phyloP scores from a whole-genome alignment of 2,888 invertebrate genomes.

The Galerucella calmariensis region DNA sequence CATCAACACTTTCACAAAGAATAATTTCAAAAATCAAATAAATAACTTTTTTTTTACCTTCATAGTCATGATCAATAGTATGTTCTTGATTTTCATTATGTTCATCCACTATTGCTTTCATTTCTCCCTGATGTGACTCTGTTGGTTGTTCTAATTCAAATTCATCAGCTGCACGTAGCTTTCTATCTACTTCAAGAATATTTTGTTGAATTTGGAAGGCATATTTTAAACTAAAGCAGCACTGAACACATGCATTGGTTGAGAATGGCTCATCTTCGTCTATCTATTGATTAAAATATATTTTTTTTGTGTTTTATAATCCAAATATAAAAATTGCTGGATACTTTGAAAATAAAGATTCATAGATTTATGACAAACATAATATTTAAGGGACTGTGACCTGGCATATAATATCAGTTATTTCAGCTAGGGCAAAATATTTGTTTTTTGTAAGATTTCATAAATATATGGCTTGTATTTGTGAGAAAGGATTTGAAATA shows the following conservation, averaged over 20 bases:
- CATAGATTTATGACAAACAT: not conserved
- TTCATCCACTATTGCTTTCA: constrained; percentile 10
- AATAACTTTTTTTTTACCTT: constrained; percentile 1
- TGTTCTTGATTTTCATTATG: constrained; percentile 4
- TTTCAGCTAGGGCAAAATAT: too few relatives aligned
- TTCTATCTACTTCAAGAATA: constrained; percentile 48
- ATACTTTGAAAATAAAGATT: constrained; percentile 1
- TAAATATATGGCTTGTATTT: not conserved
- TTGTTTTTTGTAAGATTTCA: not conserved
- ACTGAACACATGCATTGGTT: constrained; percentile 50
- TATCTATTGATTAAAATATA: constrained; percentile 9
- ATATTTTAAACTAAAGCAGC: constrained; percentile 51
- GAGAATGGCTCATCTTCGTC: constrained; percentile 31
- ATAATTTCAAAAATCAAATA: not conserved
- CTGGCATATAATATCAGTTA: too few relatives aligned
- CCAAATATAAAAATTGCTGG: constrained; percentile 2
- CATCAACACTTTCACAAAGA: too few relatives aligned
- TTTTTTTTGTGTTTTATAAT: not conserved
- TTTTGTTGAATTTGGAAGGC: constrained; percentile 52
- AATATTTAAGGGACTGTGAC: not conserved
- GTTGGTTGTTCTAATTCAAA: constrained; percentile 20
- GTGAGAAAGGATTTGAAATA: not conserved
- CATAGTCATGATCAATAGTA: constrained; percentile 15
- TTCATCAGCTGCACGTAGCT: constrained; percentile 34
- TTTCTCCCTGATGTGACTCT: constrained; percentile 5